Evolutionary conservation across 2,888 invertebrate genomes (phyloP).

Genomic region (Tiliacea aurago): DNA sequence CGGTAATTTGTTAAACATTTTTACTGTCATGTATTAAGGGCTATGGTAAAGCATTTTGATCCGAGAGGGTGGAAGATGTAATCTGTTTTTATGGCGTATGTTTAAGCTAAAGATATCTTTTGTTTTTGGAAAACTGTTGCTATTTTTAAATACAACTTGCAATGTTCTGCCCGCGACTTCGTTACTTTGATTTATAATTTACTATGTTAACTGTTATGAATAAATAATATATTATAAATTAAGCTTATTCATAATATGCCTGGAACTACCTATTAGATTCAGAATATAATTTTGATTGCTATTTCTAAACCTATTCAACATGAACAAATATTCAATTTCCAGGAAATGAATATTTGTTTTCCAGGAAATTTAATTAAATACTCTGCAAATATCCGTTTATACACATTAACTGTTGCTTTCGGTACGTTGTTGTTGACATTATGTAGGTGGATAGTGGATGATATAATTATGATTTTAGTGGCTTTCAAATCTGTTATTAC

Average conservation of each 20-base stretch:
- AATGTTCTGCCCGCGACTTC: too few relatives aligned
- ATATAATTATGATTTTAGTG: too few relatives aligned
- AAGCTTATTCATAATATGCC: neutral
- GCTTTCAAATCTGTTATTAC: too few relatives aligned
- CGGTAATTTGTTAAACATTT: too few relatives aligned
- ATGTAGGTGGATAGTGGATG: neutral
- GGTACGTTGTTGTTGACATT: neutral
- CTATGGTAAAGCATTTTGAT: too few relatives aligned
- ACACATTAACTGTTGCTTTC: conserved; percentile 7
- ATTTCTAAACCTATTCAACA: conserved; percentile 2
- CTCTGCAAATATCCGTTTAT: conserved; percentile 6
- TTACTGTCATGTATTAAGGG: too few relatives aligned
- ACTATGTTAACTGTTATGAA: neutral
- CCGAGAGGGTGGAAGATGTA: too few relatives aligned
- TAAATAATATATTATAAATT: neutral
- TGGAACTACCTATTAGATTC: neutral
- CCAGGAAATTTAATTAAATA: neutral
- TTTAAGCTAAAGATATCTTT: too few relatives aligned
- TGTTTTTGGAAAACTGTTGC: too few relatives aligned
- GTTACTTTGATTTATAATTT: neutral
- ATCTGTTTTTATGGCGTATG: too few relatives aligned
- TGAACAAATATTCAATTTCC: conserved; percentile 6
- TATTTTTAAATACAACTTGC: too few relatives aligned
- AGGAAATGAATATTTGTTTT: neutral
- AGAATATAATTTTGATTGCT: conserved; percentile 3